Evolutionary conservation across 1,140 invertebrate genomes (phyloP), one percentile per base, ranked within the genome.

Genomic region (Drosophila sechellia): DNA sequence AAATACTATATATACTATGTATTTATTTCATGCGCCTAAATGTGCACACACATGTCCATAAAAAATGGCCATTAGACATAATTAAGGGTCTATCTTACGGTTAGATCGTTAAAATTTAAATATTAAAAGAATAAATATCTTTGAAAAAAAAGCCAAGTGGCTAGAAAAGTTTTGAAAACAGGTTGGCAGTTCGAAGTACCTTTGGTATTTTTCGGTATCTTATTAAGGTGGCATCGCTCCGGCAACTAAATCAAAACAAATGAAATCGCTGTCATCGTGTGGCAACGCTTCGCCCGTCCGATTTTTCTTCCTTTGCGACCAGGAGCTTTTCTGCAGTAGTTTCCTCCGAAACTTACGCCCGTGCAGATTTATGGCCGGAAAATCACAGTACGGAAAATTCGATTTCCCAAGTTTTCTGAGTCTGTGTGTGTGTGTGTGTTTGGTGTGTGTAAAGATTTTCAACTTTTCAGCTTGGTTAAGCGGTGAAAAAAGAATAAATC

Each of bases 301-400:
- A 45, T 50, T 74, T 74, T 71, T 69, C 61, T 71, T 70, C 59
- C 46, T 74, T 58, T 64, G 59, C 64, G 39, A 75, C 46, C 31
- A 49, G 60, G 71, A 75, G 72, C 72, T 75, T 75, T 73, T 63
- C 60, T 64, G 70, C 70, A 73, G 52, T 69, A 74, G 46, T 75
- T 75, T 75, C 64, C 48, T 58, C 37, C 39, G 40, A 56, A 42
- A 64, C 70, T 54, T 66, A 53, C 52, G 68, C 39, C 68, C 49
- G 71, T 72, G 72, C 53, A 56, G 66, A 71, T 72, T 71, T 37
- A 52, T 75, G 70, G 46, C 60, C 72, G 71, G 72, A 65, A 48
- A 75, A 55, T 53, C 58, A 54, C 52, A 63, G 69, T 74, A 74
- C 71, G 71, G 71, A 74, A 74, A 74, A 75, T 58, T 76, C 72